Evolutionary conservation across 2,797 vertebrate species (phyloP).

Genomic region (Cephalopachus bancanus): DNA sequence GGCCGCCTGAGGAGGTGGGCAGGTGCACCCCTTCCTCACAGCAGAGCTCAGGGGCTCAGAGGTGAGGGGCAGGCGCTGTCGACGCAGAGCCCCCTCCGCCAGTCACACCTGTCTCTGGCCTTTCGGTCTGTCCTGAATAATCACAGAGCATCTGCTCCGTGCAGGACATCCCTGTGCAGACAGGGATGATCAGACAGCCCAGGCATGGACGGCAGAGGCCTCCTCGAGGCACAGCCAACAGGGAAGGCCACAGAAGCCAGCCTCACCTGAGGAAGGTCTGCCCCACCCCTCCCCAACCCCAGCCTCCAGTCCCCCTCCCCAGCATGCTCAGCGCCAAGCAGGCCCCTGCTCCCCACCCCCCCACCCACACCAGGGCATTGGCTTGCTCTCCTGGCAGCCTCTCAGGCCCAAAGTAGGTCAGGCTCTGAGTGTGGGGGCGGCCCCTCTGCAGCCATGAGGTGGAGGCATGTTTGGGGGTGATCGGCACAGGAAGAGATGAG

Average conservation of each 20-base stretch:
- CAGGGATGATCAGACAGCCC: background rate
- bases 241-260: background rate
- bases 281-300: background rate
- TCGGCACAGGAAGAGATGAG: background rate
- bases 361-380: background rate
- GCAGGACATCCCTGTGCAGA: background rate
- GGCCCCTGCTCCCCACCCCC: too few species aligned
- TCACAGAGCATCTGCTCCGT: background rate
- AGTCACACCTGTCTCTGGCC: background rate
- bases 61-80: background rate
- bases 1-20: background rate
- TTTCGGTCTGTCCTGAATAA: slow-evolving; percentile 5
- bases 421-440: background rate
- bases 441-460: background rate
- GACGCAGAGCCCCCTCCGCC: background rate
- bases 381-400: background rate
- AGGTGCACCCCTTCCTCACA: background rate
- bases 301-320: background rate
- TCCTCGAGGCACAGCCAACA: background rate
- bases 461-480: background rate
- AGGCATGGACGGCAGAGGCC: background rate
- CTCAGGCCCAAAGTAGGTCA: background rate
- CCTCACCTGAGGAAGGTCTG: background rate
- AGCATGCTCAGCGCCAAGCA: background rate
- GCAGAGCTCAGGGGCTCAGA: background rate